Conservation (phyloP, 37 sponge, comb jelly and placozoan species). For the Halichondria panicea region DNA sequence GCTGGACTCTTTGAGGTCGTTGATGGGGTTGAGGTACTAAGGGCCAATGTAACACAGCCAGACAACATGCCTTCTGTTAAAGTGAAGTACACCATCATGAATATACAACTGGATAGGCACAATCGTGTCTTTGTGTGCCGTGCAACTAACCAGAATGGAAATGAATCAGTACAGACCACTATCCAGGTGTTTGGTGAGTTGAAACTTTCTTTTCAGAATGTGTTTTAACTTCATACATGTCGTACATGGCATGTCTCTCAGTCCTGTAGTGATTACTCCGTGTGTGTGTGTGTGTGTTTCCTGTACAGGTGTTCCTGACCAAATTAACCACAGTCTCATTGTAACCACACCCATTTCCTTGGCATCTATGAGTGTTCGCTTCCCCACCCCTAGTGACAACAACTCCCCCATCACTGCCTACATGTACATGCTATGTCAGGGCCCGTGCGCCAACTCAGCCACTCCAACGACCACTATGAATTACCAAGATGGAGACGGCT, state of each 20-base stretch:
- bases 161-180: not conserved
- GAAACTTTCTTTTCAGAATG: not conserved
- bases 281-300: not conserved
- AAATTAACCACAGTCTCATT: slow-evolving; percentile 4
- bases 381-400: slow-evolving; percentile 24
- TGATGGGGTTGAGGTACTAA: too few species aligned
- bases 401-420: slow-evolving; percentile 37
- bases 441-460: not conserved
- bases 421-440: too few species aligned
- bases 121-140: too few species aligned
- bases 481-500: not conserved
- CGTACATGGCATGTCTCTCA: not conserved
- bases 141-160: slow-evolving; percentile 9
- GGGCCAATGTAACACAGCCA: too few species aligned
- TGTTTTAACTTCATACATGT: not conserved
- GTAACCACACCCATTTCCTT: not conserved
- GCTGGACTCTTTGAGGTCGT: too few species aligned
- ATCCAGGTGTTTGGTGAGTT: not conserved
- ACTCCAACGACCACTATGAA: not conserved
- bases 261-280: not conserved
- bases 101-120: too few species aligned
- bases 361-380: not conserved
- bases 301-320: slow-evolving; percentile 37
- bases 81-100: too few species aligned
- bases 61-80: too few species aligned